Base-by-base conservation (phyloP, 2,113 vertebrate species). In the Calidris pugnax region DNA sequence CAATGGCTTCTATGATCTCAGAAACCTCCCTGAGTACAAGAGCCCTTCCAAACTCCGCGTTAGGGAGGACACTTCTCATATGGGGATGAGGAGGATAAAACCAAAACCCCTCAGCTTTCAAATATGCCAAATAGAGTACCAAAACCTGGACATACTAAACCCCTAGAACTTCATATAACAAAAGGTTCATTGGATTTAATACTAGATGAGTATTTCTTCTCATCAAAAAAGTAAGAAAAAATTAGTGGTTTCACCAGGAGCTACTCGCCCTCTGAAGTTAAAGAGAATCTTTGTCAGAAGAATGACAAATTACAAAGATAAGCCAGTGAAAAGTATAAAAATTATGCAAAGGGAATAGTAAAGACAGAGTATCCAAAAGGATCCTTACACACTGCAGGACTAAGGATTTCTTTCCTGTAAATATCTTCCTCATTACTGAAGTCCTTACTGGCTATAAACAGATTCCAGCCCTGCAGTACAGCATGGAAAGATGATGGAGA, bases 241-340 rank as follows among this genome's bases (percentile, higher is more conserved):
- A 8, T 26, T 23, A 22, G 7, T 41, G 4, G 1, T 50, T 89
- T 92, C 72, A 71, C n/a, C 18, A 67, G 32, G 13, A 85, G n/a
- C 60, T 85, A 43, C 19, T 82, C 0, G 0, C 32, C 26, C 22
- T 13, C 28, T 57, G 22, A 83, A 95, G 14, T 0, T 67, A 56
- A 68, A 79, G 48, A 85, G 12, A 83, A 73, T 5, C 15, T 86
- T 59, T 80, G 50, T 17, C 50, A 77, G 63, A 8, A 90, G 55
- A 69, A 71, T 24, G 5, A 66, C 15, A 83, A 88, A 84, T 43
- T 80, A 28, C 41, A 37, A 51, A 84, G 15, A 32, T 57, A 90
- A 80, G 5, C 15, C 19, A 80, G 17, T 76, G 9, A 85, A 55
- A 92, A 80, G 14, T 43, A 30, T 73, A 76, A 93, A 94, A 84